phyloP scores from a whole-genome alignment of 2,888 invertebrate genomes.

The Acanthococcus lagerstroemiae region DNA sequence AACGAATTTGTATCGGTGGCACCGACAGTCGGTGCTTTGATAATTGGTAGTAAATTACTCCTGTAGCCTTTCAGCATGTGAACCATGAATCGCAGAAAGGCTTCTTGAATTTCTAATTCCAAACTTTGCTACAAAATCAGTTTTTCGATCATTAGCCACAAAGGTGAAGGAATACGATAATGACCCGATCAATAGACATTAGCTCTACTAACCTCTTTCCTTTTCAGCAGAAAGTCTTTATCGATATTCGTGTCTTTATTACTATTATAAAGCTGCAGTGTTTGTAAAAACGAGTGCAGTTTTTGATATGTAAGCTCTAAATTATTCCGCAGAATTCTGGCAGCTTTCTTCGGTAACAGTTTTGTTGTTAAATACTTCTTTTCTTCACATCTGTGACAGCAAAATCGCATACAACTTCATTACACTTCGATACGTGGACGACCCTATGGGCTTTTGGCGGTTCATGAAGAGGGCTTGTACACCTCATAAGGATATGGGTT shows the following conservation, averaged over 20 bases:
- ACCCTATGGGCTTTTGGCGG: no score
- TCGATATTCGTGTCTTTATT: conserved; percentile 54
- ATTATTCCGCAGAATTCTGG: conserved; percentile 65
- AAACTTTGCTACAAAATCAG: conserved; percentile 54
- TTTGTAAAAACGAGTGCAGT: conserved; percentile 42
- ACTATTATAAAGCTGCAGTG: conserved; percentile 40
- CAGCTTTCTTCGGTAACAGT: conserved; percentile 75
- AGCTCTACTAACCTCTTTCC: conserved; percentile 62
- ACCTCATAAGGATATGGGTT: no score
- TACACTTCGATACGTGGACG: no score
- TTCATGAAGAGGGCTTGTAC: no score
- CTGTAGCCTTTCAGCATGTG: conserved; percentile 83
- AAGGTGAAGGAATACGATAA: not conserved
- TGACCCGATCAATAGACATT: not conserved
- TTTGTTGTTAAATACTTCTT: conserved; percentile 71
- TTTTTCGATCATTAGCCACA: not conserved
- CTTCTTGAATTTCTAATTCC: conserved; percentile 92
- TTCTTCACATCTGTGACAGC: conserved; percentile 66
- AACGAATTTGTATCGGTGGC: conserved; percentile 91
- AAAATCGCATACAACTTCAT: no score
- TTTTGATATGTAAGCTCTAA: conserved; percentile 63
- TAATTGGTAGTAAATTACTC: conserved; percentile 78
- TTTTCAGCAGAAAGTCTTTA: conserved; percentile 67
- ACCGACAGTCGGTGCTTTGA: conserved; percentile 82
- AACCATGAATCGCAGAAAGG: conserved; percentile 92